Base-by-base conservation (phyloP, 2,888 invertebrate genomes). In the Acronicta aceris region DNA sequence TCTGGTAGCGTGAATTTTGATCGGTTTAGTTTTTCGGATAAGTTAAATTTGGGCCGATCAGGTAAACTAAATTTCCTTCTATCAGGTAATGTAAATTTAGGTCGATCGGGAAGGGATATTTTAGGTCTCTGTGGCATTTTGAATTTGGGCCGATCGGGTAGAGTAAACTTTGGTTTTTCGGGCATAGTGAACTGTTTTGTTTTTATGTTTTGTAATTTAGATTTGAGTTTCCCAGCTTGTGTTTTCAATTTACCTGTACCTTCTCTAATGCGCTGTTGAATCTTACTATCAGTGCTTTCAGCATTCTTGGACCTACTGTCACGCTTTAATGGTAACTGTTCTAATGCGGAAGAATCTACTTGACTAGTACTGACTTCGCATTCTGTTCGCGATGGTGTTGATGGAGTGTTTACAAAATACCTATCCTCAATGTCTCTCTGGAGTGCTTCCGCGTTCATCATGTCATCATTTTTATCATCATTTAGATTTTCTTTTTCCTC, bases 191-290 rank as follows among this genome's bases (percentile, higher is more conserved):
- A 94, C 40, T 90, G 92, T 46, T 95, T 95, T 73, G 95, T 94
- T 82, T 96, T 96, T 7, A 96, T 95, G 65, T 92, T 95, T 80
- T 96, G 95, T 59, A 97, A 83, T 83, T 96, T 96, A 0, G 95
- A 95, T 85, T 96, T 96, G 30, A 98, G 86, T 88, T 96, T 97
- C 30, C 96, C 97, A 15, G 97, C 97, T 85, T 97, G 97, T 41
- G 92, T 95, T 76, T 96, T 96, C 49, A 97, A 79, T 73, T 96
- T 96, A 38, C 96, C 97, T 5, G 97, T 97, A 70, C 97, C 96
- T 68, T 95, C 96, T 71, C 95, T 96, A 30, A 97, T 87, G 15
- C 96, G 96, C 72, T 96, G 96, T 75, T 96, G 96, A 82, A 96
- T 94, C 81, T 95, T 96, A 50, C 90, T 93, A 77, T 95, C 95